These are phyloP conservation scores for Aricia artaxerxes DNA, from an alignment of 2,888 invertebrate species.

Conservation along the genomic window DNA sequence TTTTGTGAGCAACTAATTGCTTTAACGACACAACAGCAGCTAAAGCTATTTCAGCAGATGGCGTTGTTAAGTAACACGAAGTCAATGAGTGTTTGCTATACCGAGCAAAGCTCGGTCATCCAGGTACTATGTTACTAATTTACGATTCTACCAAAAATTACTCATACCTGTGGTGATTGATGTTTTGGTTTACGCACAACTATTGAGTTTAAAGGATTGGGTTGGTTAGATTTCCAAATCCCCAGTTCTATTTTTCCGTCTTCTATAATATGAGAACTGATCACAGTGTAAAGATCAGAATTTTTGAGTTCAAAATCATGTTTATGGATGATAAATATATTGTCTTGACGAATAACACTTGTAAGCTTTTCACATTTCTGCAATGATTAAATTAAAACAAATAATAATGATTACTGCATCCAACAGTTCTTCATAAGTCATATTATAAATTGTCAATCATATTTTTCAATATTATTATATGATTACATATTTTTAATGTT, in stretches of 20 bases:
- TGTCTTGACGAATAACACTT: not conserved
- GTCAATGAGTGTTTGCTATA: too few relatives aligned
- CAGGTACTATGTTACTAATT: too few relatives aligned
- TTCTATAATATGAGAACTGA: not conserved
- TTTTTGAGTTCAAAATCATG: not conserved
- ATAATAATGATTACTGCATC: not conserved
- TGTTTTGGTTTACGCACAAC: conserved; percentile 80
- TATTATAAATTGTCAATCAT: too few relatives aligned
- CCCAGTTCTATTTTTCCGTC: not conserved
- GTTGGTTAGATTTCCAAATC: conserved; percentile 2
- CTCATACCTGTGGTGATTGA: conserved; percentile 47
- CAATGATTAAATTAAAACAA: not conserved
- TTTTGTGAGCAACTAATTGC: too few relatives aligned
- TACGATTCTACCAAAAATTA: not conserved
- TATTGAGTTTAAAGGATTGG: not conserved
- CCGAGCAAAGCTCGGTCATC: too few relatives aligned
- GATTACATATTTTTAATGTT: too few relatives aligned
- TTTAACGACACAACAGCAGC: too few relatives aligned
- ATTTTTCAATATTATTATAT: too few relatives aligned
- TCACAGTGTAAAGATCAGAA: not conserved
- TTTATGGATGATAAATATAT: not conserved
- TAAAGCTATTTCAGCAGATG: too few relatives aligned
- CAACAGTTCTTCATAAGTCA: too few relatives aligned
- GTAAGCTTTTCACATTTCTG: not conserved
- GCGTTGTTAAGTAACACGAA: too few relatives aligned